Conservation (phyloP, 2,113 vertebrate genomes). For the Pampusana beccarii region DNA sequence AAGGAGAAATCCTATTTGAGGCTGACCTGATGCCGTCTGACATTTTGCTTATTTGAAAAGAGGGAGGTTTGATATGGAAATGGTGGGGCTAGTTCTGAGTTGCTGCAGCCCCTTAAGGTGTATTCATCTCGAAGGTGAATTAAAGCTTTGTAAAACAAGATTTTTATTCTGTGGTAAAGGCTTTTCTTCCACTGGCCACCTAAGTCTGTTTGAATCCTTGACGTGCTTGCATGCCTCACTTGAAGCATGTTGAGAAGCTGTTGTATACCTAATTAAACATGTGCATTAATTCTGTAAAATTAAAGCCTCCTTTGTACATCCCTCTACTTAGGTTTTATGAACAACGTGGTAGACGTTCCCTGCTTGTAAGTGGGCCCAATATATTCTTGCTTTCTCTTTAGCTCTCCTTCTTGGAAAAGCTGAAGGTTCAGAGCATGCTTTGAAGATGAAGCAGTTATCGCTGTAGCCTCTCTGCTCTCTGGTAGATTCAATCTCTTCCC, state of each 20-base stretch:
- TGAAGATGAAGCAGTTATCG: neutral
- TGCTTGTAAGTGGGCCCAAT: neutral
- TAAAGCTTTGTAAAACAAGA: neutral
- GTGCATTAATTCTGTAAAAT: neutral
- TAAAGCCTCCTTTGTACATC: neutral
- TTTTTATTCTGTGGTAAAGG: neutral
- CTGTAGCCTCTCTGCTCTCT: neutral
- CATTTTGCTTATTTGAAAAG: conserved; percentile 14
- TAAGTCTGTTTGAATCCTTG: neutral
- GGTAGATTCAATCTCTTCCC: neutral
- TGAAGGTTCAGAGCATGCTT: neutral
- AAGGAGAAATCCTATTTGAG: conserved; percentile 56
- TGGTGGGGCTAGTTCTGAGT: rapidly evolving
- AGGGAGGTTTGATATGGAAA: neutral
- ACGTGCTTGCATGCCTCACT: neutral
- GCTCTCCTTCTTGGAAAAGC: neutral
- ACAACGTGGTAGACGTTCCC: neutral
- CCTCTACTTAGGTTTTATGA: neutral
- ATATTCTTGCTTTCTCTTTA: neutral
- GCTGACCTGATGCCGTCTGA: conserved; percentile 54
- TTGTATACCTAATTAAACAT: neutral
- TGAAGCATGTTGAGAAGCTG: neutral
- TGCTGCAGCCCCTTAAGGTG: neutral
- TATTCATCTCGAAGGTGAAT: neutral
- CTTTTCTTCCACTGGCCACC: neutral